Base-by-base conservation (phyloP, 1,140 invertebrate genomes). In the Cepaea nemoralis region DNA sequence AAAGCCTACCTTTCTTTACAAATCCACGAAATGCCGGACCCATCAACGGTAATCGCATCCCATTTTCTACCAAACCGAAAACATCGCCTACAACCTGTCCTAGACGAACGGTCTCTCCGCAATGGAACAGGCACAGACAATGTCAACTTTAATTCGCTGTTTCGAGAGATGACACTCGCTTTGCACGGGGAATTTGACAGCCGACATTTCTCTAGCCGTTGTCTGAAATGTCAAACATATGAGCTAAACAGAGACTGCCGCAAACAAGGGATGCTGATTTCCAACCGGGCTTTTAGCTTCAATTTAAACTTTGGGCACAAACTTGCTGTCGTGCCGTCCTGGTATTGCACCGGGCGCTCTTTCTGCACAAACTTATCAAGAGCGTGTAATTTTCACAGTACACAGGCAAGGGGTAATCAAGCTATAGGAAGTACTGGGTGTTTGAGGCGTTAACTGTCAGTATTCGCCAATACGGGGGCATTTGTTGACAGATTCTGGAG, bases 141-240 rank as follows among this genome's bases (percentile, higher is more conserved):
- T 63, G 59, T 63, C 59, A 31, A 63, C 59, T 63, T 63, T 63
- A 63, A 63, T 63, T 63, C 59, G n/a, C 27, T 63, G 59, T 31
- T 63, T 31, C 33, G 33, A 63, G n/a, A 27, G 59, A 63, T 63
- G n/a, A 5, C 59, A 63, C 59, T 6, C 10, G 27, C n/a, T 63
- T 27, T 63, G 59, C 27, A 6, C 59, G 33, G 59, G 16, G 33
- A 63, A 63, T 63, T 63, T 63, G 59, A 63, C 59, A 63, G 27
- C 5, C 59, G 59, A 31, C 59, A 63, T 63, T 63, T 63, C 33
- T 63, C 59, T 31, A 63, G n/a, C 27, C 59, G n/a, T 31, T 63
- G 59, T 63, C 59, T 63, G 59, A 63, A 63, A 63, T 63, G 59
- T 63, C 59, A 63, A 63, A 63, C 59, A 63, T 63, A 63, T 63